These are phyloP conservation scores for Champsocephalus esox DNA, from an alignment of 2,797 vertebrate genomes.

Conservation along the genomic window DNA sequence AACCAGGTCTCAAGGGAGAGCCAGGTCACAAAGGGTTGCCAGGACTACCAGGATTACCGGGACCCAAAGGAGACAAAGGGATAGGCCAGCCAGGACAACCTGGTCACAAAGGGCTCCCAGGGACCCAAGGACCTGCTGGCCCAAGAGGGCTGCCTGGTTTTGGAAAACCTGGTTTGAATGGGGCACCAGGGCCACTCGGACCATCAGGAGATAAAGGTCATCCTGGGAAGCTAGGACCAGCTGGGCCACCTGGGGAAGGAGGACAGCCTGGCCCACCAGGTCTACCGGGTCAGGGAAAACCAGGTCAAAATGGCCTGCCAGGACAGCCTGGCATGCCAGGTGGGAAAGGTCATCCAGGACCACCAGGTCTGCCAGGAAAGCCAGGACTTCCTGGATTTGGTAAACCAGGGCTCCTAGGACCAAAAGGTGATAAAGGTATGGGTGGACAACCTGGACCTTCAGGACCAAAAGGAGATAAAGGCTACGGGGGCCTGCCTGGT, in stretches of 20 bases:
- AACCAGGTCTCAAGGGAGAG: conserved; percentile 91
- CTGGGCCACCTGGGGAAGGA: conserved; percentile 86
- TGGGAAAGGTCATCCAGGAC: conserved; percentile 92
- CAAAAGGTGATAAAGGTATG: conserved; percentile 93
- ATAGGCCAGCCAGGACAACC: conserved; percentile 91
- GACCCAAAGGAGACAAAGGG: conserved; percentile 96
- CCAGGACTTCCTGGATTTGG: conserved; percentile 94
- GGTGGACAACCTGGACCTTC: conserved; percentile 87
- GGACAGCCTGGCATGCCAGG: conserved; percentile 92
- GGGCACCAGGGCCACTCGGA: conserved; percentile 92
- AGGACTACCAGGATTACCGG: conserved; percentile 91
- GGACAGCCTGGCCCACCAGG: conserved; percentile 93
- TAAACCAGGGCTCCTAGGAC: conserved; percentile 93
- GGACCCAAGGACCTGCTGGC: conserved; percentile 89
- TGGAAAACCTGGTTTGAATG: conserved; percentile 92
- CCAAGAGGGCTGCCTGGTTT: conserved; percentile 92
- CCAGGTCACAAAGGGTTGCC: conserved; percentile 94
- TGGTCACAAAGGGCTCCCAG: conserved; percentile 93
- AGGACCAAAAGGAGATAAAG: conserved; percentile 94
- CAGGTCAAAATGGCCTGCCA: conserved; percentile 91
- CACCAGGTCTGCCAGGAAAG: conserved; percentile 92
- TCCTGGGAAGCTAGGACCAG: conserved; percentile 88
- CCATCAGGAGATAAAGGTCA: conserved; percentile 89
- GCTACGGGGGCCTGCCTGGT: conserved; percentile 89
- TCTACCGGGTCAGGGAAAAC: conserved; percentile 91